A percentile compares a stretch with the other conserved stretches of the same genome.
These are phyloP conservation scores for Petrolisthes manimaculis DNA, from an alignment of 2,888 invertebrate species.

Conservation along the genomic window DNA sequence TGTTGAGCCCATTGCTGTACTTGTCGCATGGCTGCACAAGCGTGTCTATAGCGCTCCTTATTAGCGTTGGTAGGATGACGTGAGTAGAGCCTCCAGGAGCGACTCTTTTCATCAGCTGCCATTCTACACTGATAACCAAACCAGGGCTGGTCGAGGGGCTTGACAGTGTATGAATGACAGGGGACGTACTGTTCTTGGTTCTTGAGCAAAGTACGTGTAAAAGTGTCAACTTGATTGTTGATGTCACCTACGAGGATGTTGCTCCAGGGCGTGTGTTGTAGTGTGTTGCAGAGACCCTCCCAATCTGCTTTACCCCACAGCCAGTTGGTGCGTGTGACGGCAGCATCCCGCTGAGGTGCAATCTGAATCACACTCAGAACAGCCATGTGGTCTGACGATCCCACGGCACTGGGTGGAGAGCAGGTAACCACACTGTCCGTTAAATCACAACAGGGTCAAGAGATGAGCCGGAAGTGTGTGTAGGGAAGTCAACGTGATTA, in stretches of 20 bases:
- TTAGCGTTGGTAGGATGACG: not conserved
- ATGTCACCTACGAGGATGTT: not conserved
- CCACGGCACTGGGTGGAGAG: no score
- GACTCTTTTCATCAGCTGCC: no score
- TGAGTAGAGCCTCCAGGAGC: no score
- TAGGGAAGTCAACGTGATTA: not conserved
- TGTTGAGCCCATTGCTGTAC: not conserved
- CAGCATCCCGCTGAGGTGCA: not conserved
- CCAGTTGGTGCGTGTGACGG: slow-evolving; percentile 1
- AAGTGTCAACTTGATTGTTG: not conserved
- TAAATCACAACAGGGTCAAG: no score
- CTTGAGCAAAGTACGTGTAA: no score
- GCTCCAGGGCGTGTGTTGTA: not conserved
- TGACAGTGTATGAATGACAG: no score
- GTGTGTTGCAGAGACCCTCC: not conserved
- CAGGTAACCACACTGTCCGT: no score
- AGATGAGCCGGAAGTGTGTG: no score
- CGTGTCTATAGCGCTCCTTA: not conserved
- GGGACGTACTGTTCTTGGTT: no score
- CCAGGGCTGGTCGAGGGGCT: no score
- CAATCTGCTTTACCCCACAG: not conserved
- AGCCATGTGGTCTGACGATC: no score
- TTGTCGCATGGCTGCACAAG: not conserved
- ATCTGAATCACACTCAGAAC: not conserved
- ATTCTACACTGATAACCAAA: no score